These are phyloP conservation scores for Caenorhabditis parvicauda DNA, from an alignment of 2,888 invertebrate genomes.

Conservation along the genomic window DNA sequence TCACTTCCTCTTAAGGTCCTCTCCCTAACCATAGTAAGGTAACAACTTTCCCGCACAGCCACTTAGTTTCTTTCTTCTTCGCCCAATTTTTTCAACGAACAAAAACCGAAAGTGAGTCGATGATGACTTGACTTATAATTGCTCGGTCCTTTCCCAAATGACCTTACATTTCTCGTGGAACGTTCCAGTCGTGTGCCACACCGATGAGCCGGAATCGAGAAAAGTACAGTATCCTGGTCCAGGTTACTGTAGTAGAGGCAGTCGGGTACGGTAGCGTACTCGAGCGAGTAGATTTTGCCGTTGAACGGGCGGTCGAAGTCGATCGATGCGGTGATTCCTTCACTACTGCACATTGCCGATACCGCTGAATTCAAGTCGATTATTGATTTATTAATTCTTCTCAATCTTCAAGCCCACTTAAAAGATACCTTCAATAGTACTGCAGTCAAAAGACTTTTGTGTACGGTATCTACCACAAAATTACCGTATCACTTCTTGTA, in stretches of 20 bases:
- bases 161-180: conserved; percentile 54
- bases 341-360: conserved; percentile 58
- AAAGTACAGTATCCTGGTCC: conserved; percentile 54
- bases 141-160: too few relatives aligned
- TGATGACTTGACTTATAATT: too few relatives aligned
- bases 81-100: too few relatives aligned
- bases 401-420: too few relatives aligned
- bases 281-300: conserved; percentile 59
- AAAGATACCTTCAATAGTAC: background rate
- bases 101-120: too few relatives aligned
- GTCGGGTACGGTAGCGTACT: conserved; percentile 54
- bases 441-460: background rate
- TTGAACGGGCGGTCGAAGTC: conserved; percentile 57
- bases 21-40: too few relatives aligned
- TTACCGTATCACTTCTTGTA: background rate
- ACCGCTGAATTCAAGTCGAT: conserved; percentile 33
- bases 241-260: conserved; percentile 60
- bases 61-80: too few relatives aligned
- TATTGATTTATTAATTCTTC: too few relatives aligned
- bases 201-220: conserved; percentile 60
- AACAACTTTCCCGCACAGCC: too few relatives aligned
- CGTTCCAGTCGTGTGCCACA: conserved; percentile 57
- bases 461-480: background rate
- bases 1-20: too few relatives aligned
- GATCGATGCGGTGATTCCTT: conserved; percentile 60